A percentile compares a stretch with the other conserved stretches of the same genome.
phyloP scores from a whole-genome alignment of 2,888 invertebrate species.

The Hyppa rectilinea region DNA sequence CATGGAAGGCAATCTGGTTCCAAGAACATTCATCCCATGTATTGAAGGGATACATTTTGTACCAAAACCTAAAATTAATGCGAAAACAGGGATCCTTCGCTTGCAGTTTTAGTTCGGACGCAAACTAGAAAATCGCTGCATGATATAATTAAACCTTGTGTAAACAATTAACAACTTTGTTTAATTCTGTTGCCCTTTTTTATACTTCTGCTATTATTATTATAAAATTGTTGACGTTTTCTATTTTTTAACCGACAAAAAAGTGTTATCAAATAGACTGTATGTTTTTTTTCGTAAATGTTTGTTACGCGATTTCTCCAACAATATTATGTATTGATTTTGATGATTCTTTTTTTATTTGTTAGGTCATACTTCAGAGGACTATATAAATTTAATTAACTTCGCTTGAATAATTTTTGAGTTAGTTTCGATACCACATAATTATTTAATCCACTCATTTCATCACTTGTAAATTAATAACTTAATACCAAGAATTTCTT shows the following conservation, averaged over 20 bases:
- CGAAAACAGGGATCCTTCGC: conserved; percentile 19
- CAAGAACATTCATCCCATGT: neutral
- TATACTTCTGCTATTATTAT: neutral
- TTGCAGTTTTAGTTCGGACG: conserved; percentile 23
- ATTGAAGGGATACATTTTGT: neutral
- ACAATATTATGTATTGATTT: too few species aligned
- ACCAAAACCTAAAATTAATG: conserved; percentile 31
- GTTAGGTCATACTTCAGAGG: too few species aligned
- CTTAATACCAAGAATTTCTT: conserved; percentile 8
- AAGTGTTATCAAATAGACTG: too few species aligned
- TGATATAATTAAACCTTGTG: conserved; percentile 12
- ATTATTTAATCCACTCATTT: too few species aligned
- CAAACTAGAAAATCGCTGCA: conserved; percentile 10
- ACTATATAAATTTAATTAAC: too few species aligned
- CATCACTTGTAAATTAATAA: neutral
- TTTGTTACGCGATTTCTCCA: too few species aligned
- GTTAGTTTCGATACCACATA: too few species aligned
- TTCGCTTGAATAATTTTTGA: too few species aligned
- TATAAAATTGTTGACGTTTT: neutral
- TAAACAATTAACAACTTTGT: conserved; percentile 9
- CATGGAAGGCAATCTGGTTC: neutral
- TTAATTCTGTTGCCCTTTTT: neutral
- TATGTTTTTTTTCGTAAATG: too few species aligned
- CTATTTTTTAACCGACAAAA: too few species aligned
- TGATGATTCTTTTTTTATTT: too few species aligned